A percentile compares a stretch with the other conserved stretches of the same genome.
These are phyloP conservation scores for Druon quercuslanigerum DNA, from an alignment of 1,140 invertebrate genomes.

Conservation along the genomic window DNA sequence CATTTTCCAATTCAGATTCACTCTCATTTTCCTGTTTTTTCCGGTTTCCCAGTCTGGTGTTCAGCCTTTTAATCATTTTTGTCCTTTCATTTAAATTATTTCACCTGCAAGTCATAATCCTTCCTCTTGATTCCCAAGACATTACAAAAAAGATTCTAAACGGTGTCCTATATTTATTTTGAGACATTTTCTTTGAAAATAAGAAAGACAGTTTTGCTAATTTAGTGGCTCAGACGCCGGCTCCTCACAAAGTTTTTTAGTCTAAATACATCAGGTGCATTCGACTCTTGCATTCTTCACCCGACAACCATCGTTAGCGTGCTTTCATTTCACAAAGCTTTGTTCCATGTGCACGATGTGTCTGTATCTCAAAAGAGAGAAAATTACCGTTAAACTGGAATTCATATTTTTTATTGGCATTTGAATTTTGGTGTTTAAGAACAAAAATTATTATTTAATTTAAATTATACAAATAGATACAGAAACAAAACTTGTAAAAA, in stretches of 20 bases:
- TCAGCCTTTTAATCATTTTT: no score
- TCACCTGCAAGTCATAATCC: not conserved
- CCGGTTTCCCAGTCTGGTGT: no score
- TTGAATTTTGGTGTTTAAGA: conserved; percentile 30
- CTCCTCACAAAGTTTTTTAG: not conserved
- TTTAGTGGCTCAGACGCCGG: not conserved
- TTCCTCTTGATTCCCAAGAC: no score
- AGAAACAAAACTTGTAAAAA: conserved; percentile 35
- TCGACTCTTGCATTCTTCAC: conserved; percentile 12
- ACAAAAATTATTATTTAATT: conserved; percentile 8
- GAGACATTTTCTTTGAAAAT: not conserved
- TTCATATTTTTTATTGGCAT: not conserved
- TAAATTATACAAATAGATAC: not conserved
- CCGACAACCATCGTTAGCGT: conserved; percentile 43
- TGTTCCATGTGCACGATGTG: conserved; percentile 54
- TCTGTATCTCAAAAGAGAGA: conserved; percentile 47
- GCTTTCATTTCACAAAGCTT: conserved; percentile 50
- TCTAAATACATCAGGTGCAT: not conserved
- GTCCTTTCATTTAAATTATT: not conserved
- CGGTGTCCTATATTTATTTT: not conserved
- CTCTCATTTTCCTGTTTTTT: no score
- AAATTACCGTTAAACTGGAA: not conserved
- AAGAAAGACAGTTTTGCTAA: not conserved
- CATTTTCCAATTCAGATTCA: no score
- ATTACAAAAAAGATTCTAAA: not conserved